These are phyloP conservation scores for Epinotia ramella DNA, from an alignment of 2,888 invertebrate genomes.

Conservation along the genomic window DNA sequence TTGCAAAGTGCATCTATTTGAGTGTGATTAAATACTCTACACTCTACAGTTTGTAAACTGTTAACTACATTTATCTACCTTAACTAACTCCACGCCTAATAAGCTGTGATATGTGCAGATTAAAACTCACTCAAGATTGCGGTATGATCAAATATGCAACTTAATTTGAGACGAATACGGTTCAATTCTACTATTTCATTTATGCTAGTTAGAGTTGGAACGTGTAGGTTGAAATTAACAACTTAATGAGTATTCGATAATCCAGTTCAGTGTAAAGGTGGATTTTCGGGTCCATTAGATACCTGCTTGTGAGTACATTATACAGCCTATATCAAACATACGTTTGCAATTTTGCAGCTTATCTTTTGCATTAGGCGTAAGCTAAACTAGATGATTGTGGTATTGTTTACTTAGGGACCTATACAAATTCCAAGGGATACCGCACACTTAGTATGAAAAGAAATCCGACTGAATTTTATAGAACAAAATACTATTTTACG, in stretches of 20 bases:
- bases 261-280: constrained; percentile 14
- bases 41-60: too few relatives aligned
- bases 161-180: constrained; percentile 15
- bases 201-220: constrained; percentile 23
- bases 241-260: constrained; percentile 29
- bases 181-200: constrained; percentile 11
- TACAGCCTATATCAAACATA: too few relatives aligned
- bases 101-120: constrained; percentile 34
- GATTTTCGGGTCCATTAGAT: neutral
- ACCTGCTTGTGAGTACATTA: too few relatives aligned
- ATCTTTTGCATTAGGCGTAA: too few relatives aligned
- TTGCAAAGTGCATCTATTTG: too few relatives aligned
- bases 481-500: too few relatives aligned
- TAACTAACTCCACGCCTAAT: constrained; percentile 27
- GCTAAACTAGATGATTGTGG: too few relatives aligned
- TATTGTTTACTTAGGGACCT: too few relatives aligned
- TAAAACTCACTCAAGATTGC: constrained; percentile 28
- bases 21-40: neutral
- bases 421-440: too few relatives aligned
- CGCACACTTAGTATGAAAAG: too few relatives aligned
- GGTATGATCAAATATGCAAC: constrained; percentile 31
- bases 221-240: constrained; percentile 34
- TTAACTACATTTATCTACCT: constrained; percentile 14
- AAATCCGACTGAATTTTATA: too few relatives aligned
- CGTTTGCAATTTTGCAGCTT: too few relatives aligned